These are phyloP conservation scores for Altica lythri DNA, from an alignment of 2,888 invertebrate genomes.

Conservation along the genomic window DNA sequence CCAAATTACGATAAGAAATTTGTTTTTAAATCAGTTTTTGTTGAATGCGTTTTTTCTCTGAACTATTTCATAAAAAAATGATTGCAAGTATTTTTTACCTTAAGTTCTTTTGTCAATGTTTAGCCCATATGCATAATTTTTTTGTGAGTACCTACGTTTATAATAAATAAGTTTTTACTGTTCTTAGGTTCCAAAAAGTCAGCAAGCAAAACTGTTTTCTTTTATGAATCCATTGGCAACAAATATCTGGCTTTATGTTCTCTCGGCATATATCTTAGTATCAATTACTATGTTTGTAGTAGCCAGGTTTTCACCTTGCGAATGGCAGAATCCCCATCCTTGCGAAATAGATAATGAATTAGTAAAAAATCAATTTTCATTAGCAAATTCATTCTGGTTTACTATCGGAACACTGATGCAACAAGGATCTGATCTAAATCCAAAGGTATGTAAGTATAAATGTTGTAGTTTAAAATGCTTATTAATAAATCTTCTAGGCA, in stretches of 20 bases:
- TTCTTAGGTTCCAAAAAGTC: constrained; percentile 74
- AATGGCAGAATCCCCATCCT: constrained; percentile 77
- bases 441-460: constrained; percentile 61
- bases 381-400: constrained; percentile 87
- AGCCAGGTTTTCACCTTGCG: constrained; percentile 80
- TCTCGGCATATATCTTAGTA: constrained; percentile 79
- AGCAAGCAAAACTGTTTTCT: constrained; percentile 75
- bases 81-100: too few relatives aligned
- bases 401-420: constrained; percentile 88
- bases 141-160: too few relatives aligned
- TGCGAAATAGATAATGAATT: constrained; percentile 67
- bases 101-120: too few relatives aligned
- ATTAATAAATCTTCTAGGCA: constrained; percentile 56
- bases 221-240: constrained; percentile 87
- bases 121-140: too few relatives aligned
- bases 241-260: constrained; percentile 85
- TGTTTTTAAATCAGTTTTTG: too few relatives aligned
- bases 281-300: constrained; percentile 79
- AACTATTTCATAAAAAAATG: too few relatives aligned
- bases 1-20: too few relatives aligned
- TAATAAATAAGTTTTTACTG: too few relatives aligned
- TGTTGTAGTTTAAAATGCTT: constrained; percentile 34
- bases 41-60: too few relatives aligned
- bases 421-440: constrained; percentile 80
- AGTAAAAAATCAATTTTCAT: constrained; percentile 79